Percentiles rank a stretch among this genome's conserved stretches.
phyloP scores from a whole-genome alignment of 1,140 invertebrate genomes.

The Drosophila serrata region DNA sequence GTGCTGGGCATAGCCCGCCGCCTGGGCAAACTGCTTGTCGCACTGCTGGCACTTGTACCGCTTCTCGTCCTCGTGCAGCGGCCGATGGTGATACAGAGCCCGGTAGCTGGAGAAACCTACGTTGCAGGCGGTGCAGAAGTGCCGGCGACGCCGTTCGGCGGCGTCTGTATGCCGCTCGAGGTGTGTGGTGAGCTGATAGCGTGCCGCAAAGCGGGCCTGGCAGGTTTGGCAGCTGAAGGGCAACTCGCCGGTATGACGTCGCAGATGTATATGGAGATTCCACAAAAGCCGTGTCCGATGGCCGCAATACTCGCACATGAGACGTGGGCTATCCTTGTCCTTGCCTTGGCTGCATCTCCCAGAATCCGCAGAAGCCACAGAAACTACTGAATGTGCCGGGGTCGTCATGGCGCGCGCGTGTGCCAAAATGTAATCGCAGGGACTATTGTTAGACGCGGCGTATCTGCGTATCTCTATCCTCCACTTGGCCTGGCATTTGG shows the following conservation, averaged over 20 bases:
- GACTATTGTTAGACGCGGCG: constrained; percentile 67
- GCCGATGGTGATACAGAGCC: constrained; percentile 88
- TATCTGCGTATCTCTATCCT: constrained; percentile 16
- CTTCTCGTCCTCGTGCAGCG: constrained; percentile 92
- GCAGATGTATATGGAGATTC: constrained; percentile 86
- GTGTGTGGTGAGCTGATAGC: constrained; percentile 85
- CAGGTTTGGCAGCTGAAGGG: constrained; percentile 89
- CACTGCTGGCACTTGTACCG: constrained; percentile 90
- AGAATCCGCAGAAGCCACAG: neutral
- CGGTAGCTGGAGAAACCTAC: constrained; percentile 67
- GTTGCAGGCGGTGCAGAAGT: constrained; percentile 58
- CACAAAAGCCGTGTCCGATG: constrained; percentile 58
- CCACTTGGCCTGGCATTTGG: constrained; percentile 34
- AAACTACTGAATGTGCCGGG: neutral
- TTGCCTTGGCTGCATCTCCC: neutral
- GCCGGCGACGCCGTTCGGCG: constrained; percentile 29
- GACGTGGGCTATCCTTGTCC: constrained; percentile 29
- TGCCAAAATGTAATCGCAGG: constrained; percentile 75
- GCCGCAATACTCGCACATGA: constrained; percentile 72
- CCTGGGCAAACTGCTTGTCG: constrained; percentile 72
- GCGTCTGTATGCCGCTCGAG: constrained; percentile 49
- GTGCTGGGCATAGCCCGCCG: constrained; percentile 68
- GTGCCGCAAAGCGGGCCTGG: constrained; percentile 88
- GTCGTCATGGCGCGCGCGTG: constrained; percentile 7
- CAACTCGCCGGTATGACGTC: constrained; percentile 92